Evolutionary conservation across 2,888 invertebrate genomes (phyloP).

Genomic region (Zygogramma bicolorata): DNA sequence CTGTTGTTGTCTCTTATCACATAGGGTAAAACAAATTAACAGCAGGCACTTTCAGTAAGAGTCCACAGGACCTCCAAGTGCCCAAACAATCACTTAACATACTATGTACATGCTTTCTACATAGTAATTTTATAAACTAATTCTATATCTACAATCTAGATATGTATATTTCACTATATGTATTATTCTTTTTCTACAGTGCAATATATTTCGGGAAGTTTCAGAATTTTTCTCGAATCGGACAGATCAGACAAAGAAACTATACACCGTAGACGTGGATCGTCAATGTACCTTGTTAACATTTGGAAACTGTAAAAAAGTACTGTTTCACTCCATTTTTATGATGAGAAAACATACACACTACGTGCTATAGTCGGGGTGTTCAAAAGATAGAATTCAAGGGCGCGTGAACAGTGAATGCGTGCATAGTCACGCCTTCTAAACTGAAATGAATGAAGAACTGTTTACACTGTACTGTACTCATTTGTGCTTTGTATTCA

Average conservation of each 20-base stretch:
- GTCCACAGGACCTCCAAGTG: slow-evolving; percentile 57
- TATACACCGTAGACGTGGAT: background rate
- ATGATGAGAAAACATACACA: too few relatives aligned
- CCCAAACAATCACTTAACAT: slow-evolving; percentile 58
- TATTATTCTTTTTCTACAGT: slow-evolving; percentile 55
- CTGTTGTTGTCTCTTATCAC: slow-evolving; percentile 56
- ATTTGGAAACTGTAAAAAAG: too few relatives aligned
- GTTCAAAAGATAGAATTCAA: too few relatives aligned
- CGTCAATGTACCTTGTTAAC: too few relatives aligned
- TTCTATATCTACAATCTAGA: slow-evolving; percentile 59
- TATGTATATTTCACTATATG: slow-evolving; percentile 61
- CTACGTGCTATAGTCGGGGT: too few relatives aligned
- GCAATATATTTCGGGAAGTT: slow-evolving; percentile 63
- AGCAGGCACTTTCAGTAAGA: slow-evolving; percentile 63
- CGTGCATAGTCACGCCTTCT: too few relatives aligned
- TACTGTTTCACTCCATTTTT: too few relatives aligned
- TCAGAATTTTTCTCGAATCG: slow-evolving; percentile 44
- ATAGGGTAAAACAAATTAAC: slow-evolving; percentile 63
- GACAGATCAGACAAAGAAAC: slow-evolving; percentile 27
- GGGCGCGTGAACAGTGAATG: too few relatives aligned
- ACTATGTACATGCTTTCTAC: slow-evolving; percentile 58
- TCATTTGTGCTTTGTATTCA: too few relatives aligned
- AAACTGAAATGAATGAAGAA: too few relatives aligned
- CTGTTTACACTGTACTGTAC: too few relatives aligned
- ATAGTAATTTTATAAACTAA: slow-evolving; percentile 50